Evolutionary conservation across 2,113 vertebrate species (phyloP), one percentile per base, ranked within the genome.

Genomic region (Stegastes partitus): DNA sequence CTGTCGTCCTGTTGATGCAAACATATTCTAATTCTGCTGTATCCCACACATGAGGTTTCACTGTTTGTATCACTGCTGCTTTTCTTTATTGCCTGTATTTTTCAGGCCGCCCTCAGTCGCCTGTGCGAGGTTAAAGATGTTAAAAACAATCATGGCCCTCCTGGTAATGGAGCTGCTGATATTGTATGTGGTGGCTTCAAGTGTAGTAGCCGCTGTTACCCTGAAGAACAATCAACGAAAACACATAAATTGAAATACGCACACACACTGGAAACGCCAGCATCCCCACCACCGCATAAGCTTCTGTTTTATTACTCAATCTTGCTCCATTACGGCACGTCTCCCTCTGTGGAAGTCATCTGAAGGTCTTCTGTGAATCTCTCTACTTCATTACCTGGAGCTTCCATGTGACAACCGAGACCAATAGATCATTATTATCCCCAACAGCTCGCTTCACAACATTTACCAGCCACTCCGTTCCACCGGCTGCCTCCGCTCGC

Each of bases 281-380:
- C 19, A 16, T 62, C n/a, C 11, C 16, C 19, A 21, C 58, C 55
- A 9, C 7, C 2, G 7, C 14, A 49, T 61, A 51, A 2, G 12
- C 56, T 28, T 72, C 71, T 65, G 56, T 86, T 89, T 88, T 75
- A 87, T 81, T 62, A 50, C 64, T 70, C 68, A 67, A 68, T 85
- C 63, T 61, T 68, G 77, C 68, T 85, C 81, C 63, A 83, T 91
- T 86, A 79, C 25, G 25, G 51, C 23, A 1, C 2, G 69, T 70
- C 69, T 68, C 69, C 70, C 15, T 53, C 72, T 34, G 72, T 61
- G 74, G 77, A 84, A 85, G 84, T 83, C 86, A 84, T 86, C 70
- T 87, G 75, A 90, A 89, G 89, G 91, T 88, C 77, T 69, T 81
- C 66, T 81, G 87, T 86, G 84, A 88, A 87, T 66, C 77, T 88